These are phyloP conservation scores for Cryptoprocta ferox DNA, from an alignment of 2,797 vertebrate species.

Conservation along the genomic window DNA sequence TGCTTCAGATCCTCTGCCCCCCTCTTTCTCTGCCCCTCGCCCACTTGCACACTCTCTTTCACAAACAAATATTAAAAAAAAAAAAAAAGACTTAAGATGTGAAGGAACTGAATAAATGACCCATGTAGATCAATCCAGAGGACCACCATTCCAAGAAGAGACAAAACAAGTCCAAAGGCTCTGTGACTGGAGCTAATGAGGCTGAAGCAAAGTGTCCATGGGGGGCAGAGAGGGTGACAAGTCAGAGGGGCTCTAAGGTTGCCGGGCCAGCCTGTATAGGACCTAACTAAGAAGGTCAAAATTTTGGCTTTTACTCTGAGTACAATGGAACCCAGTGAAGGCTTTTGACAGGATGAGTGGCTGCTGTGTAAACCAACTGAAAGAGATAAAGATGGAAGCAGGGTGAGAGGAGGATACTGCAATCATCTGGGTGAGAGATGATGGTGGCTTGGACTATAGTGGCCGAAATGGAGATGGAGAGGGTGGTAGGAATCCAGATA, in stretches of 20 bases:
- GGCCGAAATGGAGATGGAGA: neutral
- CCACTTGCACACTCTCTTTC: no score
- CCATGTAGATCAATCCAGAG: neutral
- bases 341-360: neutral
- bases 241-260: neutral
- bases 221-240: fast-evolving
- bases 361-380: neutral
- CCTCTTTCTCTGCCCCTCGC: no score
- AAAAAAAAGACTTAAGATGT: neutral
- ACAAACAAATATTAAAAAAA: no score
- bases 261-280: neutral
- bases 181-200: no score
- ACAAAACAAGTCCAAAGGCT: neutral
- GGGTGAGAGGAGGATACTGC: neutral
- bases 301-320: neutral
- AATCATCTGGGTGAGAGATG: neutral
- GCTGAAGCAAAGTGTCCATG: neutral
- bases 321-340: neutral
- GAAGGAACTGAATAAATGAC: neutral
- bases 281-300: neutral
- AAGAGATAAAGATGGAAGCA: neutral
- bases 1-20: no score
- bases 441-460: neutral
- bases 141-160: neutral
- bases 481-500: neutral